Percentiles rank a stretch among this genome's conserved stretches.
Evolutionary conservation across 2,113 vertebrate genomes (phyloP).

Genomic region (Corythoichthys intestinalis): DNA sequence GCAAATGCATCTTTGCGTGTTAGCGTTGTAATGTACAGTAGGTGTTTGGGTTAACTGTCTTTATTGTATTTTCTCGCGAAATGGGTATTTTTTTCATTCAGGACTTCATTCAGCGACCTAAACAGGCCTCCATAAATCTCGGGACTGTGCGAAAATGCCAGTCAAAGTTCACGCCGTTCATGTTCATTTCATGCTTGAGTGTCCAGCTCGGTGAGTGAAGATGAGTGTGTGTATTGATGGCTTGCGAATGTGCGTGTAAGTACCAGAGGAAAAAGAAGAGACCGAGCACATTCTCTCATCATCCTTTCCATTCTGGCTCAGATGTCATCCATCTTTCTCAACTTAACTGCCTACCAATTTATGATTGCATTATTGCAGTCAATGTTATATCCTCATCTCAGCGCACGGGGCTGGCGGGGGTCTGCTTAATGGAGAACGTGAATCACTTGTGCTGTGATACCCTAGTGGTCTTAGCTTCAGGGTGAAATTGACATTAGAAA

Average conservation of each 20-base stretch:
- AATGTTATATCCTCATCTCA: conserved; percentile 48
- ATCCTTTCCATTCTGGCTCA: conserved; percentile 53
- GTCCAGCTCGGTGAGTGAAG: conserved; percentile 46
- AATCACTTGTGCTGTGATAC: conserved; percentile 27
- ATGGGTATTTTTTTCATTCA: conserved; percentile 52
- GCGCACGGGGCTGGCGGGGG: conserved; percentile 27
- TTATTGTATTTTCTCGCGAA: conserved; percentile 25
- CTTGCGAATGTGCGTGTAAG: conserved; percentile 52
- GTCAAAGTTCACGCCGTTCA: conserved; percentile 69
- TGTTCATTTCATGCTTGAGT: conserved; percentile 74
- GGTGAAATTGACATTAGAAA: conserved; percentile 7
- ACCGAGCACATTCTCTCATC: conserved; percentile 50
- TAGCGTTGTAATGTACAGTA: conserved; percentile 35
- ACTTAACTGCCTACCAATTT: conserved; percentile 63
- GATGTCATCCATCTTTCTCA: conserved; percentile 59
- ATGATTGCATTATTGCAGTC: conserved; percentile 58
- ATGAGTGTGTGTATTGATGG: conserved; percentile 55
- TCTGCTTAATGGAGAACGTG: conserved; percentile 50
- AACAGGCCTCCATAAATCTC: conserved; percentile 65
- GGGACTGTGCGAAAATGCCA: conserved; percentile 57
- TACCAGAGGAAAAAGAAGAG: conserved; percentile 46
- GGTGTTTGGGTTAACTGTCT: conserved; percentile 35
- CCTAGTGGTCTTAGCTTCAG: conserved; percentile 13
- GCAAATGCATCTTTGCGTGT: conserved; percentile 26
- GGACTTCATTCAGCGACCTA: conserved; percentile 51